Evolutionary conservation across 2,113 vertebrate species (phyloP).

Genomic region (Tetraodon nigroviridis): DNA sequence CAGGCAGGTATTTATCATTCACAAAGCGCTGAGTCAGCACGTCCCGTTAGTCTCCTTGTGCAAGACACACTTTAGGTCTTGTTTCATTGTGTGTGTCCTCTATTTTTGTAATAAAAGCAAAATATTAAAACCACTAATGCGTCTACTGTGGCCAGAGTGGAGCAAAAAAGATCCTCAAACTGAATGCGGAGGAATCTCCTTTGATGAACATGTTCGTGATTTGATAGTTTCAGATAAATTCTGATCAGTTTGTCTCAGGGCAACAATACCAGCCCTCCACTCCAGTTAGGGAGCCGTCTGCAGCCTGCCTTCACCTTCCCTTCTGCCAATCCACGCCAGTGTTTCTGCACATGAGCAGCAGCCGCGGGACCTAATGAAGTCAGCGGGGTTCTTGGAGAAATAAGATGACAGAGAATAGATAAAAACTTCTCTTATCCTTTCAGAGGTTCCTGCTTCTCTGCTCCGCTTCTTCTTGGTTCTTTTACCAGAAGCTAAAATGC

Average conservation of each 20-base stretch:
- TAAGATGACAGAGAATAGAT: conserved; percentile 29
- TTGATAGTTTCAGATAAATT: not conserved
- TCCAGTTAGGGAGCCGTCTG: not conserved
- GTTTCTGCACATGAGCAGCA: conserved; percentile 2
- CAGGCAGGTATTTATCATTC: conserved; percentile 36
- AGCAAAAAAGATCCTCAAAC: conserved; percentile 22
- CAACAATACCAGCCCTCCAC: not conserved
- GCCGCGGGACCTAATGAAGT: conserved; percentile 58
- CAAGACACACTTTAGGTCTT: conserved; percentile 44
- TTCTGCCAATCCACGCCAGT: too few relatives aligned
- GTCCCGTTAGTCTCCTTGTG: conserved; percentile 19
- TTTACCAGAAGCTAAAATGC: conserved; percentile 17
- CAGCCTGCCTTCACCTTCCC: not conserved
- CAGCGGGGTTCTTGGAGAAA: conserved; percentile 41
- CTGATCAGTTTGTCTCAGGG: not conserved
- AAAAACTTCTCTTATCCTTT: conserved; percentile 9
- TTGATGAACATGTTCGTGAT: not conserved
- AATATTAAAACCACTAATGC: too few relatives aligned
- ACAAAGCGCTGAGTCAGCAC: conserved; percentile 25
- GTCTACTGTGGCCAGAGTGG: not conserved
- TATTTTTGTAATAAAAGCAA: conserved; percentile 11
- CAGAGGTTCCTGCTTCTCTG: conserved; percentile 20
- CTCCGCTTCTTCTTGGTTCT: not conserved
- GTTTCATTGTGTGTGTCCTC: conserved; percentile 19
- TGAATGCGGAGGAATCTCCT: not conserved